phyloP scores from a whole-genome alignment of 2,797 vertebrate species.

The Peromyscus eremicus region DNA sequence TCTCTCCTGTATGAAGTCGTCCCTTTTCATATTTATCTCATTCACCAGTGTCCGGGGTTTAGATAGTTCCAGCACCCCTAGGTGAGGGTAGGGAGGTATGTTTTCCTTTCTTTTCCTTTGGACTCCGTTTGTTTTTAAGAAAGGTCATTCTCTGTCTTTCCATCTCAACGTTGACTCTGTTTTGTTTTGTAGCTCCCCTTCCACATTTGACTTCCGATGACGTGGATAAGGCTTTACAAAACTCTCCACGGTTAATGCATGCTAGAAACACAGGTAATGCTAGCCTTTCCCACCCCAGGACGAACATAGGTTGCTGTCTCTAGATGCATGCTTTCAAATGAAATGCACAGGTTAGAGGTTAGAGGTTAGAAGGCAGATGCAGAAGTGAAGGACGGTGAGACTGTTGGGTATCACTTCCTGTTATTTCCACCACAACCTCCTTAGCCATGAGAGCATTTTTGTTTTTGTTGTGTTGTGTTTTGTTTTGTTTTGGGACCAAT shows the following conservation, averaged over 20 bases:
- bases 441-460: background rate
- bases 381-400: background rate
- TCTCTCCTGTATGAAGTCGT: background rate
- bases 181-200: constrained; percentile 95
- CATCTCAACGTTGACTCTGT: constrained; percentile 89
- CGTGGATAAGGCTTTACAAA: constrained; percentile 97
- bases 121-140: background rate
- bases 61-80: background rate
- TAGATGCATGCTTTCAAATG: constrained; percentile 66
- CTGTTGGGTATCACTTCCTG: too few species aligned
- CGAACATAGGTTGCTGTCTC: constrained; percentile 62
- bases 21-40: constrained; percentile 39
- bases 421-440: background rate
- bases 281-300: constrained; percentile 82
- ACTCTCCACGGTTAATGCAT: constrained; percentile 97
- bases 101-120: background rate
- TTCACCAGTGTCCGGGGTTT: background rate
- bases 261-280: constrained; percentile 96
- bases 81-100: background rate
- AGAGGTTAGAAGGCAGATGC: constrained; percentile 6
- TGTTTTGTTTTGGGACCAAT: background rate
- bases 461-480: background rate
- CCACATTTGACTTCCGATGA: constrained; percentile 97
- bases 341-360: background rate
- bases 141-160: constrained; percentile 84